phyloP scores from a whole-genome alignment of 2,888 invertebrate genomes.

The Clostera curtula region DNA sequence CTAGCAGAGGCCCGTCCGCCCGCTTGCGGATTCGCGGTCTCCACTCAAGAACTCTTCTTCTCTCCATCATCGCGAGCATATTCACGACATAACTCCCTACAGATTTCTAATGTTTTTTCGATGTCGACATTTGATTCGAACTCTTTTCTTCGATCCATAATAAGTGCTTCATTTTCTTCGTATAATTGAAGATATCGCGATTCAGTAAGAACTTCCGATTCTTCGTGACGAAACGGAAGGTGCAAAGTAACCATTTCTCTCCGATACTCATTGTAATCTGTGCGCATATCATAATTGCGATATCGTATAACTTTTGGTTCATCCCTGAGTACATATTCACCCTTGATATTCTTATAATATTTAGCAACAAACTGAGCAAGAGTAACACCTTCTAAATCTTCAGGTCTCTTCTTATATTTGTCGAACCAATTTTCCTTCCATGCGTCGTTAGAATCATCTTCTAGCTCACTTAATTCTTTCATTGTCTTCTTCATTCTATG shows the following conservation, averaged over 20 bases:
- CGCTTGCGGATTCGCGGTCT: no score
- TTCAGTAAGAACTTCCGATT: slow-evolving; percentile 33
- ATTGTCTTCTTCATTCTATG: slow-evolving; percentile 15
- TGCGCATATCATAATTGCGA: slow-evolving; percentile 33
- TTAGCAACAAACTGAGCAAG: slow-evolving; percentile 38
- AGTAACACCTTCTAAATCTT: slow-evolving; percentile 24
- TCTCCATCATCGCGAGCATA: slow-evolving; percentile 14
- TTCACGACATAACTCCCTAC: slow-evolving; percentile 21
- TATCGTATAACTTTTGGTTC: slow-evolving; percentile 32
- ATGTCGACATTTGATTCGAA: slow-evolving; percentile 24
- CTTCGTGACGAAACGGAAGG: slow-evolving; percentile 38
- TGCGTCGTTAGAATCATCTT: slow-evolving; percentile 28
- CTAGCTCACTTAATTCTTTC: slow-evolving; percentile 26
- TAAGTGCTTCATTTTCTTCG: slow-evolving; percentile 28
- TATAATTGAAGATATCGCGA: slow-evolving; percentile 30
- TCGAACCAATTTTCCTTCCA: slow-evolving; percentile 43
- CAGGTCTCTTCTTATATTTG: slow-evolving; percentile 38
- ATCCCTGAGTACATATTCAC: slow-evolving; percentile 13
- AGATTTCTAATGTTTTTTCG: slow-evolving; percentile 22
- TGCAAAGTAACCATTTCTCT: slow-evolving; percentile 38
- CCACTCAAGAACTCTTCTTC: background rate
- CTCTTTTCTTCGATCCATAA: slow-evolving; percentile 20
- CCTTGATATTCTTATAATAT: slow-evolving; percentile 13
- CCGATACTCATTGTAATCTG: slow-evolving; percentile 32
- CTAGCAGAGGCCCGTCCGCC: no score